These are phyloP conservation scores for Montipora capitata DNA, from an alignment of 92 coral and sea anemone species.

Conservation along the genomic window DNA sequence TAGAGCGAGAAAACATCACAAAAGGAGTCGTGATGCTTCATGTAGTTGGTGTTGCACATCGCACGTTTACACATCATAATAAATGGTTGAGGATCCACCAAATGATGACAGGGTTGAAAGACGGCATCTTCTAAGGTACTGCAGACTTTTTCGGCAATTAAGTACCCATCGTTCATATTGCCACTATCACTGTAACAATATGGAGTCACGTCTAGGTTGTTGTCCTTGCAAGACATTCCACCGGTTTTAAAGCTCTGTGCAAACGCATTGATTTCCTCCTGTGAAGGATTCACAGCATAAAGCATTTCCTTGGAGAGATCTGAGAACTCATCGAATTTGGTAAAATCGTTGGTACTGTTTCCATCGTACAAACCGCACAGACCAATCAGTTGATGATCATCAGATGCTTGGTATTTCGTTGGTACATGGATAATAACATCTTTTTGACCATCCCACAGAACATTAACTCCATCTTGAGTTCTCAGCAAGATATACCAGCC, in stretches of 20 bases:
- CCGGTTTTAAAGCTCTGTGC: constrained; percentile 67
- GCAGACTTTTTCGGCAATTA: constrained; percentile 61
- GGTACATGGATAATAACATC: constrained; percentile 87
- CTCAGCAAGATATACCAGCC: constrained; percentile 87
- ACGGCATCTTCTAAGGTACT: constrained; percentile 45
- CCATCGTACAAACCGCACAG: constrained; percentile 96
- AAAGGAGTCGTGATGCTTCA: constrained; percentile 68
- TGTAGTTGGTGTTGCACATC: constrained; percentile 85
- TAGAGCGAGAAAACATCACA: constrained; percentile 90
- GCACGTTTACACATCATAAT: constrained; percentile 85
- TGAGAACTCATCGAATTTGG: constrained; percentile 26
- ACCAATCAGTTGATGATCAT: constrained; percentile 75
- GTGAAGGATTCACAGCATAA: constrained; percentile 34
- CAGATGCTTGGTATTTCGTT: constrained; percentile 60
- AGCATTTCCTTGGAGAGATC: background rate
- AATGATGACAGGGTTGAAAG: constrained; percentile 74
- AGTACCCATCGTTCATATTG: constrained; percentile 33
- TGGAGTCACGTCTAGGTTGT: background rate
- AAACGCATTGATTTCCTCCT: constrained; percentile 49
- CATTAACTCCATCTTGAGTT: constrained; percentile 59
- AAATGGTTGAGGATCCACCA: constrained; percentile 65
- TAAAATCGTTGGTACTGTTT: constrained; percentile 80
- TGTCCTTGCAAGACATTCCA: constrained; percentile 34
- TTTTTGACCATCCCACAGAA: constrained; percentile 82
- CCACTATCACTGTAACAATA: constrained; percentile 58